Evolutionary conservation across 2,797 vertebrate species (phyloP).

Genomic region (Pitangus sulphuratus): DNA sequence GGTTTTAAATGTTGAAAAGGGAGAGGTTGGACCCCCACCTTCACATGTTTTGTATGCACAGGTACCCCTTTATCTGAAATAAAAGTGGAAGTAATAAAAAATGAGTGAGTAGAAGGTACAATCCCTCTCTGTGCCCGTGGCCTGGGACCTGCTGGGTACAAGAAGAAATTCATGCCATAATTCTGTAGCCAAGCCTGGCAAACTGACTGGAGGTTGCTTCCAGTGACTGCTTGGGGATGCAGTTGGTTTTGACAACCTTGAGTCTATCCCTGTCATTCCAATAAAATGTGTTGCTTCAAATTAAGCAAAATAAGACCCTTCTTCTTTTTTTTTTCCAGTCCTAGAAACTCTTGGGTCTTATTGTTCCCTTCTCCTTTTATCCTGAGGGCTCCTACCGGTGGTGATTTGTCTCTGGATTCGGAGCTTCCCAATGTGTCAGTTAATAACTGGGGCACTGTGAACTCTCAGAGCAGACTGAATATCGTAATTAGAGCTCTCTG

Average conservation of each 20-base stretch:
- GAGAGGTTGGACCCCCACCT: not conserved
- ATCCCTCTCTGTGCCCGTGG: not conserved
- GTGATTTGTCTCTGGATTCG: not conserved
- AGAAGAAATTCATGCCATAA: not conserved
- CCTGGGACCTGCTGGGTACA: not conserved
- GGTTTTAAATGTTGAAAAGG: not conserved
- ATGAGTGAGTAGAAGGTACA: not conserved
- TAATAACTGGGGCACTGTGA: not conserved
- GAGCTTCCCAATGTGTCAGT: not conserved
- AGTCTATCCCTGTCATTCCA: not conserved
- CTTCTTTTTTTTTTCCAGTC: not conserved
- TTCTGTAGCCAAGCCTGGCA: not conserved
- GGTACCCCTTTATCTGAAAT: not conserved
- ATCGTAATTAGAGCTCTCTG: not conserved
- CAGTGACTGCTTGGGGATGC: not conserved
- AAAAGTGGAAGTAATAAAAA: not conserved
- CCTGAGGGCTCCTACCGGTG: not conserved
- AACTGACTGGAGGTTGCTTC: not conserved
- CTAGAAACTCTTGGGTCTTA: not conserved
- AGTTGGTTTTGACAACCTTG: constrained; percentile 8
- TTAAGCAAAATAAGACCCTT: not conserved
- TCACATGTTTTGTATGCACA: not conserved
- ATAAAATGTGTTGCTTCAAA: not conserved
- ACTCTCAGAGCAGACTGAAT: not conserved
- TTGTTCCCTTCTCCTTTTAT: not conserved